Base-by-base conservation (phyloP, 2,888 invertebrate species). In the Ommatoiulus sabulosus region DNA sequence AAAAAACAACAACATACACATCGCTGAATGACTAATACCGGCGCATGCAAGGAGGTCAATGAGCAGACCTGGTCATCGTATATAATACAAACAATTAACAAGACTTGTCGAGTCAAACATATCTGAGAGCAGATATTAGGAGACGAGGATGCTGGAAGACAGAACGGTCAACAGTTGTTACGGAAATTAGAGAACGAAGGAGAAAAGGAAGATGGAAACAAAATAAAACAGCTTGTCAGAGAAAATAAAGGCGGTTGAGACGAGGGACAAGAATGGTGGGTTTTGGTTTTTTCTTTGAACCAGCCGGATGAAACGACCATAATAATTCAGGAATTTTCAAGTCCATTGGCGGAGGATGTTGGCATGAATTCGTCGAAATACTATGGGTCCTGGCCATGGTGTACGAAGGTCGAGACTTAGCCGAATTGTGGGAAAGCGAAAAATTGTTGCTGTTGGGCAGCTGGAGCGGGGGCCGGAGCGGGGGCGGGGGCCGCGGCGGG, bases 391-490 rank as follows among this genome's bases (percentile, higher is more conserved):
- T 72, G 72, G 10, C 72, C 72, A 24, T 8, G 3, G 24, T 35
- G 35, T 35, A 72, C 24, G 72, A 24, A 5, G 24, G 35, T 35
- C 35, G 35, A 35, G 35, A 35, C 20, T 85, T 85, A 85, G n/a
- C 85, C 85, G 46, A 85, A 85, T 85, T 44, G 44, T 7, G 85
- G 85, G 17, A 85, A 85, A 44, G 85, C 85, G 85, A 87, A 87
- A 52, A 87, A 87, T 24, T 52, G 3, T 35, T 24, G 72, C 15
- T 63, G 85, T 46, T 44, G 46, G 24, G 85, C 84, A 35, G 88
- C 84, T 15, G 48, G 8, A 1, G 88, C 46, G 24, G 85, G 99
- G 94, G 99, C 99, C 92, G 97, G 95, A 87, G 95, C 95, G 87
- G 92, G 94, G 52, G 94, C 44, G 43, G 88, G 46, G 4, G 85